These are phyloP conservation scores for Erpornis zantholeuca DNA, from an alignment of 2,113 vertebrate species.

Conservation along the genomic window DNA sequence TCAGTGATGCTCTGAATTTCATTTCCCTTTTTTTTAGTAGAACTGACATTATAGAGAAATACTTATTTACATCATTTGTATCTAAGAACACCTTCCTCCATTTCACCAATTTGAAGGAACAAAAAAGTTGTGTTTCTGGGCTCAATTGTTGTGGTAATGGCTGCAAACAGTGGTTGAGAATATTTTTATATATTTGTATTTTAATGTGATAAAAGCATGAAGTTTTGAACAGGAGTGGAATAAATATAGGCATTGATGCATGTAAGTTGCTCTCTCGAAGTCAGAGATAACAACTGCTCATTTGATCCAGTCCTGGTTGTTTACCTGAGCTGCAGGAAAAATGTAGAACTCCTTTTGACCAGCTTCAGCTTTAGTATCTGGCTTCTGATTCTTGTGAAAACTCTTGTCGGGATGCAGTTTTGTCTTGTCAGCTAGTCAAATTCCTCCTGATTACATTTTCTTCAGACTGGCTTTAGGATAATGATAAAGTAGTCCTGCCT, in stretches of 20 bases:
- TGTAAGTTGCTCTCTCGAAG: not conserved
- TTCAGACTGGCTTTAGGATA: not conserved
- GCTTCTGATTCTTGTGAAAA: not conserved
- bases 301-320: not conserved
- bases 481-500: not conserved
- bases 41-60: not conserved
- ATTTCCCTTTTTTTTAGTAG: not conserved
- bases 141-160: not conserved
- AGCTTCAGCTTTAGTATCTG: not conserved
- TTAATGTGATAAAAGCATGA: not conserved
- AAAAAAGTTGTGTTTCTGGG: not conserved
- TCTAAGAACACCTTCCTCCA: not conserved
- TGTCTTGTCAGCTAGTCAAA: not conserved
- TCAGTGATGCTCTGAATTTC: conserved; percentile 8
- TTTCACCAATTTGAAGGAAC: not conserved
- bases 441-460: not conserved
- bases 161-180: not conserved
- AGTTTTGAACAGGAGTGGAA: not conserved
- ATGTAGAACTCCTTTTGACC: not conserved
- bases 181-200: not conserved
- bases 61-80: not conserved
- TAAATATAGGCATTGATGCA: not conserved
- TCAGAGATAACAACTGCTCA: not conserved
- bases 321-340: not conserved
- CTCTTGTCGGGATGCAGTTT: not conserved